Base-by-base conservation (phyloP, 2,888 invertebrate species). In the Phalera bucephala region DNA sequence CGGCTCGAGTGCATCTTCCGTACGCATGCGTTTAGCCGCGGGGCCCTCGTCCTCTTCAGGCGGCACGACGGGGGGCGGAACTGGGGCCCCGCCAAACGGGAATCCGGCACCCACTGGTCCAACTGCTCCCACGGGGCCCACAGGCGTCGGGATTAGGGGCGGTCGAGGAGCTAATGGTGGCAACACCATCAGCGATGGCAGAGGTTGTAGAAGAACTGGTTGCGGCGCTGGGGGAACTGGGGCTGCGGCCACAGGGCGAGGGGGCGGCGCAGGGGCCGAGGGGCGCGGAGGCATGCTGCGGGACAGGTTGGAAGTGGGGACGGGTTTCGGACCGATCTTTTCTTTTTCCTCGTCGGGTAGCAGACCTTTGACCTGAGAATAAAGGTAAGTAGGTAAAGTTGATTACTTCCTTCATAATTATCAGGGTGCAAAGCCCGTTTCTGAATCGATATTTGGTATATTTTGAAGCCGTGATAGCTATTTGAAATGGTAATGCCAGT, bases 311-410 rank as follows among this genome's bases (percentile, higher is more conserved):
- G 37, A 72, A 61, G 38, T 78, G 0, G 67, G 36, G 34, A 94
- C 95, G 1, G 95, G 95, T 83, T 95, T 96, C 0, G 98, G 98
- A 0, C 98, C 99, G 58, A 98, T 98, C 82, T 97, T 98, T 72
- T 99, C 98, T 66, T 98, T 98, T 74, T 98, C 97, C 72, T 98
- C 97, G 71, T 99, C 98, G 0, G 97, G 97, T 45, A 98, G 86
- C 3, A 99, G 91, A 1, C 98, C 98, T 80, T 98, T 98, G 14
- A 87, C 87, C 85, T 85, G 48, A 0, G 15, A 12, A 11, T 17
- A 17, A 17, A 3, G 5, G 5, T 17, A 17, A n/a, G n/a, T n/a
- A n/a, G n/a, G n/a, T n/a, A n/a, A n/a, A n/a, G n/a, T n/a, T n/a
- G n/a, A n/a, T n/a, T n/a, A n/a, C n/a, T n/a, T n/a, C n/a, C n/a